These are phyloP conservation scores for Embiotoca jacksoni DNA, from an alignment of 2,113 vertebrate genomes.

Conservation along the genomic window DNA sequence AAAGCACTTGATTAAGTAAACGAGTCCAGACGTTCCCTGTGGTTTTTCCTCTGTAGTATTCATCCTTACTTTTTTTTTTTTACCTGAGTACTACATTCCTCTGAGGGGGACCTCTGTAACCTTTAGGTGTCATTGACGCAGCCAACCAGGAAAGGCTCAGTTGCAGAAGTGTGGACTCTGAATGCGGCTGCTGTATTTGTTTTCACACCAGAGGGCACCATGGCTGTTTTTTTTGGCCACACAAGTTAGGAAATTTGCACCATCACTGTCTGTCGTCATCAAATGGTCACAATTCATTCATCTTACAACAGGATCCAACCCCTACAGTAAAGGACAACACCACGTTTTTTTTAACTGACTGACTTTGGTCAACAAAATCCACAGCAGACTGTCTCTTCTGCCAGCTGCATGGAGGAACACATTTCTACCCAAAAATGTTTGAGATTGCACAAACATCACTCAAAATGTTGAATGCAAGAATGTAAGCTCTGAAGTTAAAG, in stretches of 20 bases:
- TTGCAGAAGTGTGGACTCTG: conserved; percentile 59
- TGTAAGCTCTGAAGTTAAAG: too few species aligned
- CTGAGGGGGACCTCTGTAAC: conserved; percentile 36
- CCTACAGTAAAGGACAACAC: not conserved
- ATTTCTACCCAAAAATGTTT: not conserved
- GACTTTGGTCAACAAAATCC: not conserved
- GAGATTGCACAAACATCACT: too few species aligned
- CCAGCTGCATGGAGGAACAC: not conserved
- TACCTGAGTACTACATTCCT: conserved; percentile 69
- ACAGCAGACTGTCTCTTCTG: not conserved
- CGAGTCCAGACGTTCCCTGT: not conserved
- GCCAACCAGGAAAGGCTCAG: conserved; percentile 48
- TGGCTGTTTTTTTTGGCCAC: conserved; percentile 25
- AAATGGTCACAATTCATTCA: conserved; percentile 51
- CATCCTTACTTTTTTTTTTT: conserved; percentile 19
- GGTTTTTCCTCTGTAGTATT: not conserved
- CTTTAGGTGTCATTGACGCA: conserved; percentile 72
- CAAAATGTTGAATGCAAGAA: too few species aligned
- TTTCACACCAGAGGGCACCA: conserved; percentile 54
- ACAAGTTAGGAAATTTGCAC: conserved; percentile 45
- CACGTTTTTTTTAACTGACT: conserved; percentile 1
- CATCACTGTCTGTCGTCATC: conserved; percentile 31
- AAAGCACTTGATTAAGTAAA: conserved; percentile 23
- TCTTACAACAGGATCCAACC: conserved; percentile 9
- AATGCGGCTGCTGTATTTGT: conserved; percentile 54